Evolutionary conservation across 2,888 invertebrate genomes (phyloP).

Genomic region (Drosophila niveifrons): DNA sequence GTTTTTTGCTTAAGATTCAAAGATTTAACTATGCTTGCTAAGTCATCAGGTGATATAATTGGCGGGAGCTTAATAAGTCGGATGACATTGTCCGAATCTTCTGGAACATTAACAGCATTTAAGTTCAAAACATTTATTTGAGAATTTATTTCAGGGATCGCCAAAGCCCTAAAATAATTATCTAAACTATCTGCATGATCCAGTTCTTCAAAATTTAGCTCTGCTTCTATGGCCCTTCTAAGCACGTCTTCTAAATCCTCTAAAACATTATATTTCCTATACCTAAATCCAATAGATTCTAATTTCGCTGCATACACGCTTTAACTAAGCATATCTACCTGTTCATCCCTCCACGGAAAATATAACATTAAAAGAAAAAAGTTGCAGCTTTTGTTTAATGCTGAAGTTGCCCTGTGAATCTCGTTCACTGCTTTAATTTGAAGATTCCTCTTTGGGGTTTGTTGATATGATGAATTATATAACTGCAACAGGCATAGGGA

Average conservation of each 20-base stretch:
- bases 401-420: not conserved
- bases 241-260: not conserved
- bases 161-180: no score
- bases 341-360: constrained; percentile 1
- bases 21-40: no score
- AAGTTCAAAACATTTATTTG: no score
- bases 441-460: not conserved
- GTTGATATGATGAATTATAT: not conserved
- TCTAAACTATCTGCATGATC: no score
- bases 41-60: no score
- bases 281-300: not conserved
- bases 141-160: no score
- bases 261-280: not conserved
- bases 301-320: not conserved
- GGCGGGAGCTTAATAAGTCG: no score
- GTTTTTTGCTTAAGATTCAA: no score
- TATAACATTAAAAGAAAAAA: constrained; percentile 1
- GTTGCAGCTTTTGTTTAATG: not conserved
- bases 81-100: no score
- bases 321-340: not conserved
- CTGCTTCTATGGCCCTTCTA: constrained; percentile 3
- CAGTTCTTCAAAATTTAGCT: not conserved
- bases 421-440: not conserved
- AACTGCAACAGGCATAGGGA: not conserved
- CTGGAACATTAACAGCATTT: no score